Evolutionary conservation across 2,888 invertebrate genomes (phyloP), one percentile per base, ranked within the genome.

Genomic region (Torymus auratus): DNA sequence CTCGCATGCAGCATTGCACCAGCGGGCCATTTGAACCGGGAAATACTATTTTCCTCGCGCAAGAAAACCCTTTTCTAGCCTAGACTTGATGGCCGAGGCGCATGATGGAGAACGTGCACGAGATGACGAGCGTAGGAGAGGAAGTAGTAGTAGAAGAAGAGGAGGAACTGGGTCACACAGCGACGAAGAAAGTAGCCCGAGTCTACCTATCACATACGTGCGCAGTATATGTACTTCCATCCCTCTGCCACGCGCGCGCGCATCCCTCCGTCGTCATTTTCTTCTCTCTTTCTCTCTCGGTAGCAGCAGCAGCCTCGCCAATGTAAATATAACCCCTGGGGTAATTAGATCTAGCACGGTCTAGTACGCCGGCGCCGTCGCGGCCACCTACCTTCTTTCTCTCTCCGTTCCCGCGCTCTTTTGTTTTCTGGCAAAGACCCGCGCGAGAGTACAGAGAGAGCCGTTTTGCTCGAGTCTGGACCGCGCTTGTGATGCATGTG

Each of bases 151-250:
- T 41, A 23, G 17, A 13, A n/a, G 55, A 60, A 15, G 28, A 23
- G 28, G 82, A 74, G 78, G 81, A 86, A 85, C 84, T 86, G 84
- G 86, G 86, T 86, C 86, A 28, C 28, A 28, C 28, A 2, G 28
- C 28, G 85, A 28, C 83, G 68, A 85, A 83, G 81, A 84, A 84
- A 82, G 84, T 83, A 84, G 80, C 80, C 70, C 52, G 53, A 12
- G 56, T 64, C 67, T 61, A 69, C 69, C 60, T 77, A 77, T 71
- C 28, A 2, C 28, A 28, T 4, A 7, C 3, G 28, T 7, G 28
- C 28, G 28, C 7, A 7, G 28, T 28, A 28, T 28, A 28, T 28
- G 4, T 28, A 28, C 28, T 28, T 28, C 75, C 78, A 65, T 72
- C 76, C 79, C 82, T 70, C 15, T n/a, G 62, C 41, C 11, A 12